Base-by-base conservation (phyloP, 2,888 invertebrate genomes). In the Plagiodera versicolora region DNA sequence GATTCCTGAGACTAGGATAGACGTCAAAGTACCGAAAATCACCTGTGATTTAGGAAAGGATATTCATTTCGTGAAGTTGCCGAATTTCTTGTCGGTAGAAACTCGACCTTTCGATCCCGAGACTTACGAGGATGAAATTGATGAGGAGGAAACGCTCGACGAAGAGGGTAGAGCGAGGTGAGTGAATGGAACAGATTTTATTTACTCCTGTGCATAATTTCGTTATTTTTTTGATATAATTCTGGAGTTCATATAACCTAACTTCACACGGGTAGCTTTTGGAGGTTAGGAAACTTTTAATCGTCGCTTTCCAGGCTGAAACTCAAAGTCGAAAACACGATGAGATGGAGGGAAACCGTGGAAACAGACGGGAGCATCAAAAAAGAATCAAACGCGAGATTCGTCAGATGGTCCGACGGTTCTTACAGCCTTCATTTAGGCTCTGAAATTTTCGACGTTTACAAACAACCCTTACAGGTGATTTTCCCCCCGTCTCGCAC, bases 381-480 rank as follows among this genome's bases (percentile, higher is more conserved):
- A 1, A 90, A 91, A 73, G 94, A 98, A 79, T 97, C 96, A 47
- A 99, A 99, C 82, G 93, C 98, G 0, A 86, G 98, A 54, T 89
- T 98, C 75, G 95, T 99, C 0, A 88, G 90, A 66, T 99, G 99
- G 99, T 97, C 98, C 0, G 99, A 99, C 79, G 98, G 98, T 20
- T 96, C 95, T 70, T 91, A 97, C 88, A 97, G 98, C 11, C 83
- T 99, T 28, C 96, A 98, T 79, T 86, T 99, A 58, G 99, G 99
- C 19, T 91, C 92, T 30, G 99, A 99, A 84, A 95, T 98, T 69
- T 99, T 99, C 78, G 98, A 99, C 79, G 94, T 99, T 0, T 95
- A 98, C 78, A 92, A 92, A 70, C 96, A 97, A 78, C 94, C 95
- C 0, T 80, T 95, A 11, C 92, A 92, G 76, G 88, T 87, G 73